Evolutionary conservation across 2,113 vertebrate genomes (phyloP).

Genomic region (Thamnaconus septentrionalis): DNA sequence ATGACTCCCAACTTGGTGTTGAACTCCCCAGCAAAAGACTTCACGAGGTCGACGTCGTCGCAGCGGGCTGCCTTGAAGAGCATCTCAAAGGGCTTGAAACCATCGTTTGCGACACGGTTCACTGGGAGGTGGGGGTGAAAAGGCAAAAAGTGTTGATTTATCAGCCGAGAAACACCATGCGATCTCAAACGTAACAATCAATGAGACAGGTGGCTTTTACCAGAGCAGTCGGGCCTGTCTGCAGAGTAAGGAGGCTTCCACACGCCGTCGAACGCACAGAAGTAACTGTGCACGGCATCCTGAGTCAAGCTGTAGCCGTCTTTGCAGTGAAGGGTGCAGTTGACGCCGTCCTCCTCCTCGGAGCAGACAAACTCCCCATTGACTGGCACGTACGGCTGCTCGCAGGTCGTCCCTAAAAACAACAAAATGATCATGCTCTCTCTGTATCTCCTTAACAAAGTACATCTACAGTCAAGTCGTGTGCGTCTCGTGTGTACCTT

Average conservation of each 20-base stretch:
- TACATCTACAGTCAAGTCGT: too few relatives aligned
- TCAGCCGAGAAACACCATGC: neutral
- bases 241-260: constrained; percentile 87
- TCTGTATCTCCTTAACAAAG: too few relatives aligned
- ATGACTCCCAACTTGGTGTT: constrained; percentile 86
- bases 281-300: constrained; percentile 85
- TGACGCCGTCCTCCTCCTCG: constrained; percentile 82
- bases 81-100: constrained; percentile 96
- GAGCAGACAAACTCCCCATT: constrained; percentile 88
- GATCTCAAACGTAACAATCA: neutral
- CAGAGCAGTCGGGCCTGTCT: constrained; percentile 89
- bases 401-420: constrained; percentile 85
- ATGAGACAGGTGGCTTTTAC: constrained; percentile 70
- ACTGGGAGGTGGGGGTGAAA: constrained; percentile 67
- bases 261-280: constrained; percentile 86
- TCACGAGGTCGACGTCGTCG: constrained; percentile 85
- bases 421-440: neutral
- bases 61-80: constrained; percentile 92
- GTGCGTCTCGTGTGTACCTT: constrained; percentile 72
- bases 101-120: constrained; percentile 94
- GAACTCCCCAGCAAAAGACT: constrained; percentile 88
- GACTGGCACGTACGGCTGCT: constrained; percentile 84
- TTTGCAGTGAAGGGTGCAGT: constrained; percentile 86
- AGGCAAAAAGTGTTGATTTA: constrained; percentile 11
- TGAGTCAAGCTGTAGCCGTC: constrained; percentile 91